Evolutionary conservation across 2,797 vertebrate genomes (phyloP).

Genomic region (Helarctos malayanus): DNA sequence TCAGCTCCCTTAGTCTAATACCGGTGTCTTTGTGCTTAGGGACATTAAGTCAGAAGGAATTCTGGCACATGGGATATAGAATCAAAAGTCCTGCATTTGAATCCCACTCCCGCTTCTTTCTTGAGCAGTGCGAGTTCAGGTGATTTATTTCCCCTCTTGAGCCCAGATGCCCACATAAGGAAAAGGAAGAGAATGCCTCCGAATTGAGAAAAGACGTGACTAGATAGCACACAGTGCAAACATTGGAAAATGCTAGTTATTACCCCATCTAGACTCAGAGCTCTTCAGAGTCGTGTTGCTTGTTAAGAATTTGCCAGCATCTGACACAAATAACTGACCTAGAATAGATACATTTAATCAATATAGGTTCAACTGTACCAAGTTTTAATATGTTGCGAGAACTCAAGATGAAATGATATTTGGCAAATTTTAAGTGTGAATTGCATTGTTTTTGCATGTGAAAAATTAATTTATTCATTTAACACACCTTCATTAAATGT

Average conservation of each 20-base stretch:
- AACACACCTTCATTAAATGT: background rate
- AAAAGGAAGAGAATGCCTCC: background rate
- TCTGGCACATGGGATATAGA: background rate
- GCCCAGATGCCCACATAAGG: background rate
- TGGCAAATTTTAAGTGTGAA: background rate
- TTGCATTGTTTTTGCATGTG: background rate
- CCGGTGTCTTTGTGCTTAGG: background rate
- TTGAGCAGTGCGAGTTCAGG: background rate
- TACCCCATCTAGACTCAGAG: background rate
- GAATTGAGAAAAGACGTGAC: background rate
- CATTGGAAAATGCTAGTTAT: background rate
- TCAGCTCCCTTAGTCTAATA: background rate
- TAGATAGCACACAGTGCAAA: background rate
- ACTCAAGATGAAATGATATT: background rate
- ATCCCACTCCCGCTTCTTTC: background rate
- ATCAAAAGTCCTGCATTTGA: background rate
- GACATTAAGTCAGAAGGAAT: background rate
- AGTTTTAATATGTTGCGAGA: conserved; percentile 24
- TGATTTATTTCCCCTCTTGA: background rate
- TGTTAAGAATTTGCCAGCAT: background rate
- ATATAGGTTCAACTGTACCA: background rate
- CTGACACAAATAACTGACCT: background rate
- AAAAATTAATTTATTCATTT: background rate
- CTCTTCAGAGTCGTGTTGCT: background rate
- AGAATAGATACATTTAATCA: background rate